phyloP scores from a whole-genome alignment of 2,797 vertebrate species.

The Austrolebias charrua region DNA sequence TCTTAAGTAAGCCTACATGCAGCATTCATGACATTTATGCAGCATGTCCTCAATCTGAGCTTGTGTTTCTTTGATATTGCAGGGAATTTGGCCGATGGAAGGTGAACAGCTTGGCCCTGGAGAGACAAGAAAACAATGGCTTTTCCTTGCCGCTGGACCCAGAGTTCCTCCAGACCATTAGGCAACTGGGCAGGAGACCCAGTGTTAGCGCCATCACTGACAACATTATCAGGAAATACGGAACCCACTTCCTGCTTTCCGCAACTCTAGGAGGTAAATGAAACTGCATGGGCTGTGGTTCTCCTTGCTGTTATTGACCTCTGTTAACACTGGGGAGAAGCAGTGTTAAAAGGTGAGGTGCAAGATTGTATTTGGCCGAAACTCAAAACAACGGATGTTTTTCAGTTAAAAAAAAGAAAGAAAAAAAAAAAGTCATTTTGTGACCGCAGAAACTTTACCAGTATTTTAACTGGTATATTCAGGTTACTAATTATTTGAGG shows the following conservation, averaged over 20 bases:
- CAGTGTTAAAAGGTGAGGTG: constrained; percentile 3
- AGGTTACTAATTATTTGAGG: too few species aligned
- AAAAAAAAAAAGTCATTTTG: constrained; percentile 1
- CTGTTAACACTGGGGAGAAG: background rate
- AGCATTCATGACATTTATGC: constrained; percentile 15
- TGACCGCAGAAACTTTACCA: background rate
- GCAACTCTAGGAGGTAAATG: constrained; percentile 93
- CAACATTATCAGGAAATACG: constrained; percentile 96
- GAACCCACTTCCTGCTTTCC: constrained; percentile 96
- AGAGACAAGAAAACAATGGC: constrained; percentile 93
- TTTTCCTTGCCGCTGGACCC: constrained; percentile 93
- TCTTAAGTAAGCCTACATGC: constrained; percentile 15
- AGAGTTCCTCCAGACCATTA: constrained; percentile 95
- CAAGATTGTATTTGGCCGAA: background rate
- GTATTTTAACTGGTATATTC: background rate
- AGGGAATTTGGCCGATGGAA: constrained; percentile 99
- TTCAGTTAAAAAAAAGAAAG: background rate
- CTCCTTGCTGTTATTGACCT: constrained; percentile 16
- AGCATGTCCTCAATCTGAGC: constrained; percentile 20
- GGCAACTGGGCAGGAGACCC: constrained; percentile 91
- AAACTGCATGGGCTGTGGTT: constrained; percentile 18
- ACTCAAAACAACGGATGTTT: background rate
- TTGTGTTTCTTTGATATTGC: constrained; percentile 76
- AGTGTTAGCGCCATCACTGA: constrained; percentile 91
- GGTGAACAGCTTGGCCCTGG: constrained; percentile 95